Conservation (phyloP, 2,113 vertebrate genomes). For the Willisornis vidua region DNA sequence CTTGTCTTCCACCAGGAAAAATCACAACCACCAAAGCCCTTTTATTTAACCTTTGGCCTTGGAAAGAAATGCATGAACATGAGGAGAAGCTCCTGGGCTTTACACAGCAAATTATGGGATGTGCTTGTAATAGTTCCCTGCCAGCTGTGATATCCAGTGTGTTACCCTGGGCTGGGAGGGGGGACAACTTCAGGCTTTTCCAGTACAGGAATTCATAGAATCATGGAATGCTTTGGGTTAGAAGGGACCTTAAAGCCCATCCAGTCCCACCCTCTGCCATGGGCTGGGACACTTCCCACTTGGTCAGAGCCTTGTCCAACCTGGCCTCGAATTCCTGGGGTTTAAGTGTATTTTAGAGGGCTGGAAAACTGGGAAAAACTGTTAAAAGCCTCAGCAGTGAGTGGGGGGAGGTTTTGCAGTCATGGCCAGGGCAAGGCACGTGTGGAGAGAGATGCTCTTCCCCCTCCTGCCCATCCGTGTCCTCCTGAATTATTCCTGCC, state of each 20-base stretch:
- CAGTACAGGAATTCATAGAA: background rate
- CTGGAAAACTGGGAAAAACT: background rate
- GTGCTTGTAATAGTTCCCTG: fast-evolving
- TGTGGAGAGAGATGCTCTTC: fast-evolving
- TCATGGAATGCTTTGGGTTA: fast-evolving
- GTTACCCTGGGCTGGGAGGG: background rate
- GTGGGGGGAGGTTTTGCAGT: background rate
- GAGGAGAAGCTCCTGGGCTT: background rate
- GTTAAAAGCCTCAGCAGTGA: background rate
- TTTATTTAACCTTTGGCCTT: background rate
- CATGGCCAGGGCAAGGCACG: fast-evolving
- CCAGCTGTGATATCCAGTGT: fast-evolving
- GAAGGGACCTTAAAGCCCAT: background rate
- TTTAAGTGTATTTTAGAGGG: background rate
- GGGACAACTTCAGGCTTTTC: background rate
- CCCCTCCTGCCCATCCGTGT: fast-evolving
- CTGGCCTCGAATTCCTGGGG: fast-evolving
- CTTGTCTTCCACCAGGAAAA: background rate
- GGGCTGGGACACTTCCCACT: background rate
- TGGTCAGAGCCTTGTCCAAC: background rate
- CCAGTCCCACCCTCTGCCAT: background rate
- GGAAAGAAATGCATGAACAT: fast-evolving
- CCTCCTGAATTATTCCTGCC: background rate
- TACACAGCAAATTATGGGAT: fast-evolving
- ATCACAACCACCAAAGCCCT: fast-evolving